Percentiles rank a stretch among this genome's conserved stretches.
These are phyloP conservation scores for Synergus laeviventris DNA, from an alignment of 2,888 invertebrate species.

Conservation along the genomic window DNA sequence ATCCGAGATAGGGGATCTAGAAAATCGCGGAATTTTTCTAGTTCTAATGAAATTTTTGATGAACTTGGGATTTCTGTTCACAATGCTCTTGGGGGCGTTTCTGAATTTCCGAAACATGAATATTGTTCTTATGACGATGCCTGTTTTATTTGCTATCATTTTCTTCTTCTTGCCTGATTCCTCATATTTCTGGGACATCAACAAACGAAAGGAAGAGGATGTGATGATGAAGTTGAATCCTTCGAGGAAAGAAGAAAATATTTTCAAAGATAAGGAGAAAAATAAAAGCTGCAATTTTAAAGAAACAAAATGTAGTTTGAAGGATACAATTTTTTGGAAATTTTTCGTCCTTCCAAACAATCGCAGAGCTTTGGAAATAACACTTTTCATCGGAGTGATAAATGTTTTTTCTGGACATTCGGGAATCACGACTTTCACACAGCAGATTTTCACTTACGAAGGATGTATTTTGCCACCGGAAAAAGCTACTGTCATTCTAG, in stretches of 20 bases:
- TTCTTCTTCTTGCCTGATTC: slow-evolving; percentile 45
- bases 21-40: slow-evolving; percentile 14
- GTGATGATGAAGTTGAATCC: neutral
- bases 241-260: neutral
- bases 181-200: slow-evolving; percentile 18
- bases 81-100: slow-evolving; percentile 21
- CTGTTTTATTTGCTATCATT: slow-evolving; percentile 2
- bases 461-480: slow-evolving; percentile 77
- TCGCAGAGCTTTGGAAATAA: slow-evolving; percentile 2
- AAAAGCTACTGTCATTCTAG: slow-evolving; percentile 78
- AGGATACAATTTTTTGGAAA: neutral
- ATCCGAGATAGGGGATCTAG: slow-evolving; percentile 12
- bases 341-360: neutral
- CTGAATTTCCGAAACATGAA: slow-evolving; percentile 23
- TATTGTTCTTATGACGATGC: slow-evolving; percentile 14
- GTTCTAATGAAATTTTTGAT: slow-evolving; percentile 2
- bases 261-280: neutral
- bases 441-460: slow-evolving; percentile 80
- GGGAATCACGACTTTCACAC: slow-evolving; percentile 79
- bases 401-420: slow-evolving; percentile 79
- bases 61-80: slow-evolving; percentile 16
- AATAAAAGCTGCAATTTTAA: neutral
- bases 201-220: neutral
- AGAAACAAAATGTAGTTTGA: neutral
- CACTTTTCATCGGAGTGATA: neutral